Percentiles rank a stretch among this genome's conserved stretches.
Evolutionary conservation across 2,797 vertebrate species (phyloP).

Genomic region (Hipposideros larvatus): DNA sequence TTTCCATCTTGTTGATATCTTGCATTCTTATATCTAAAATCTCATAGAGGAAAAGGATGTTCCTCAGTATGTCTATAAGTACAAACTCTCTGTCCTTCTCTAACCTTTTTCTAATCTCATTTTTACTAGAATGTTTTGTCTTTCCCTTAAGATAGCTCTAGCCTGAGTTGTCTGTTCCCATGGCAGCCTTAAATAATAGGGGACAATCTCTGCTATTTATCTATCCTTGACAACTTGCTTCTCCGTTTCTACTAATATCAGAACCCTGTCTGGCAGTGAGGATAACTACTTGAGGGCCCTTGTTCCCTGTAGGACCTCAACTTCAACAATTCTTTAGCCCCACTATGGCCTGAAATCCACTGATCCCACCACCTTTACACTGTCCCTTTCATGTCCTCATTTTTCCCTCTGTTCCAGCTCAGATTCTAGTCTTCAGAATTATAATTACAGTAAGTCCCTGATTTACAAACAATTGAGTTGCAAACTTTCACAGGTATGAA

Average conservation of each 20-base stretch:
- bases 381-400: not conserved
- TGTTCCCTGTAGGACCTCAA: not conserved
- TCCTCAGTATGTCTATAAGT: not conserved
- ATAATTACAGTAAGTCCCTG: not conserved
- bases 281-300: not conserved
- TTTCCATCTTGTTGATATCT: not conserved
- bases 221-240: slow-evolving; percentile 23
- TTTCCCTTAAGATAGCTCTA: not conserved
- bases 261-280: not conserved
- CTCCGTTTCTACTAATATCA: not conserved
- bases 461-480: too few species aligned
- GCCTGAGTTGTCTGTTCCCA: not conserved
- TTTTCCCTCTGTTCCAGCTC: not conserved
- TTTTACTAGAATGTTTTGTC: not conserved
- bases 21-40: not conserved
- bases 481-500: too few species aligned
- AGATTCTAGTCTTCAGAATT: not conserved
- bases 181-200: not conserved
- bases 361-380: not conserved
- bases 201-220: not conserved
- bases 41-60: not conserved
- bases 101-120: not conserved
- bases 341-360: not conserved
- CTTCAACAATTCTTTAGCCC: not conserved
- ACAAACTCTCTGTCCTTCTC: not conserved